Conservation (phyloP, 1,140 invertebrate species). For the Temnothorax nylanderi region DNA sequence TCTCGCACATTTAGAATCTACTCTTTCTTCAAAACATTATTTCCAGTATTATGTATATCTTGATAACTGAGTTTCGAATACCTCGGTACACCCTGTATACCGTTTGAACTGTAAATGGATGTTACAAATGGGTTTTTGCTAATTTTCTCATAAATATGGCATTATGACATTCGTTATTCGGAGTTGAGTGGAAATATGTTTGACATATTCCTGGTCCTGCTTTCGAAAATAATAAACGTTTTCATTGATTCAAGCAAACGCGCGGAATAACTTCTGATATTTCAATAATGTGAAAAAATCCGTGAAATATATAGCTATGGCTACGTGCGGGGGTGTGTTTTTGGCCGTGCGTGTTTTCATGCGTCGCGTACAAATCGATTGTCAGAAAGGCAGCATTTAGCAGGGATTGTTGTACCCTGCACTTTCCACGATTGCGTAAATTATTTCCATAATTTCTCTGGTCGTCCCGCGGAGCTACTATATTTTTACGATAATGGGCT, state of each 20-base stretch:
- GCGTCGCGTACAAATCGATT: conserved; percentile 57
- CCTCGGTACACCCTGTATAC: neutral
- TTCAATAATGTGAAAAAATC: conserved; percentile 61
- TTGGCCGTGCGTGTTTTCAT: conserved; percentile 28
- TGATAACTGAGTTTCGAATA: neutral
- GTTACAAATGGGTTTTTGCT: conserved; percentile 44
- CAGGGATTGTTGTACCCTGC: conserved; percentile 31
- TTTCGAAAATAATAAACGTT: conserved; percentile 59
- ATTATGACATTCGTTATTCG: conserved; percentile 45
- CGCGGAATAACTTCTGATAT: conserved; percentile 52
- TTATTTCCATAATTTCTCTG: conserved; percentile 68
- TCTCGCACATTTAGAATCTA: neutral
- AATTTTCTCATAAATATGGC: conserved; percentile 48
- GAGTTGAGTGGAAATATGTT: conserved; percentile 29
- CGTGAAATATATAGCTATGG: conserved; percentile 36
- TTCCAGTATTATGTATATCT: neutral
- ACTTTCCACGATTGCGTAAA: conserved; percentile 63
- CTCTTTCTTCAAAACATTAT: neutral
- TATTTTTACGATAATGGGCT: conserved; percentile 66
- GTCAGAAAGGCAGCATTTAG: conserved; percentile 40
- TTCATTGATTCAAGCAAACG: conserved; percentile 52
- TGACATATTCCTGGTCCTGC: conserved; percentile 34
- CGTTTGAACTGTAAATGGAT: conserved; percentile 1
- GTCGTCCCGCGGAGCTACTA: conserved; percentile 39
- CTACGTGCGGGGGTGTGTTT: conserved; percentile 15